Evolutionary conservation across 2,888 invertebrate species (phyloP).

Genomic region (Eugnorisma glareosa): DNA sequence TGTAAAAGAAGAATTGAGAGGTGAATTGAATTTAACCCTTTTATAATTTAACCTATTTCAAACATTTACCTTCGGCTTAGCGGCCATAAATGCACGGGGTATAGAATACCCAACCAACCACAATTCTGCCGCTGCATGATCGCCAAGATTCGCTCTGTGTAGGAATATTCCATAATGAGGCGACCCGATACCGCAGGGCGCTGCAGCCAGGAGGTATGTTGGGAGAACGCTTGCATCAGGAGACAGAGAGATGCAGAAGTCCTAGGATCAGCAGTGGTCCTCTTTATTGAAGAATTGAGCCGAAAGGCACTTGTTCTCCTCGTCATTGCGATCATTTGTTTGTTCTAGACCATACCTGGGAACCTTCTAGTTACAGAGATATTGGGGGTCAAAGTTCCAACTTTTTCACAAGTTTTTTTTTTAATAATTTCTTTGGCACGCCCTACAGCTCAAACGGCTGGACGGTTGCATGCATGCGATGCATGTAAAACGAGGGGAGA

Average conservation of each 20-base stretch:
- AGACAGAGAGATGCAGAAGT: slow-evolving; percentile 22
- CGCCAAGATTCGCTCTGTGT: slow-evolving; percentile 15
- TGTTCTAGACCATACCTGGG: too few relatives aligned
- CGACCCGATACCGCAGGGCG: slow-evolving; percentile 51
- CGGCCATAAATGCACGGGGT: slow-evolving; percentile 7
- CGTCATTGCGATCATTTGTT: too few relatives aligned
- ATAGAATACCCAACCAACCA: slow-evolving; percentile 45
- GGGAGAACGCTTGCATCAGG: background rate
- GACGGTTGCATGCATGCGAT: too few relatives aligned
- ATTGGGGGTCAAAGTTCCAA: too few relatives aligned
- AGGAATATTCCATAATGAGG: slow-evolving; percentile 58
- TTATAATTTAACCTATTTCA: too few relatives aligned
- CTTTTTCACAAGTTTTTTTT: too few relatives aligned
- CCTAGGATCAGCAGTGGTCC: background rate
- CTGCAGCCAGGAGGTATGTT: slow-evolving; percentile 36
- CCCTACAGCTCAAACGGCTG: too few relatives aligned
- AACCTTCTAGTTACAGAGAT: too few relatives aligned
- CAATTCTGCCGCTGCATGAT: background rate
- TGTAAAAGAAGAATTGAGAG: background rate
- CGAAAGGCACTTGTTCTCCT: too few relatives aligned
- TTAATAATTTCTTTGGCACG: too few relatives aligned
- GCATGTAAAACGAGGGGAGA: too few relatives aligned
- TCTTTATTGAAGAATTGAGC: background rate
- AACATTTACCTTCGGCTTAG: background rate
- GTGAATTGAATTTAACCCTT: background rate